Percentiles rank a stretch among this genome's conserved stretches.
Conservation (phyloP, 2,113 vertebrate species). For the Callopanchax toddi region DNA sequence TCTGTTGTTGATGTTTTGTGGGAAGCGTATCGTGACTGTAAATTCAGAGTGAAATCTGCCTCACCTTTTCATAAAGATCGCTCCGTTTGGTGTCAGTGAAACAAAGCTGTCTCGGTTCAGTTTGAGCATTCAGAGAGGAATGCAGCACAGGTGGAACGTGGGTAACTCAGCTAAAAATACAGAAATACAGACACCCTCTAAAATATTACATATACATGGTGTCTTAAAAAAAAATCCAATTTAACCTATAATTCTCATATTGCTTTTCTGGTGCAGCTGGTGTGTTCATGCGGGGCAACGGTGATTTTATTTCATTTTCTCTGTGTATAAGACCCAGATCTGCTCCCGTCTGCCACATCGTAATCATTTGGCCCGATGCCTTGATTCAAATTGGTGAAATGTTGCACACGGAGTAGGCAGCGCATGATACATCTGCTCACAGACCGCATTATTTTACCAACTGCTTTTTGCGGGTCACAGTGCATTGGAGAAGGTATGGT, state of each 20-base stretch:
- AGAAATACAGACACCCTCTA: too few relatives aligned
- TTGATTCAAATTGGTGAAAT: conserved; percentile 65
- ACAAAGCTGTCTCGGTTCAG: conserved; percentile 6
- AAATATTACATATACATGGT: conserved; percentile 48
- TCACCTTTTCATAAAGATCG: conserved; percentile 11
- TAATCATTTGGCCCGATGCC: conserved; percentile 68
- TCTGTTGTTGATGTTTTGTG: conserved; percentile 10
- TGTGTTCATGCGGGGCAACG: conserved; percentile 18
- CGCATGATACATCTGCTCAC: conserved; percentile 64
- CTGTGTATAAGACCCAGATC: conserved; percentile 22
- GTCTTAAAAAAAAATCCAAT: conserved; percentile 39
- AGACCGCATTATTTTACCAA: conserved; percentile 62
- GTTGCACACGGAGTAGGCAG: conserved; percentile 39
- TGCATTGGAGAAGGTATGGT: conserved; percentile 43
- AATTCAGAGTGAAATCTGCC: conserved; percentile 25
- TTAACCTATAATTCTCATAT: conserved; percentile 44
- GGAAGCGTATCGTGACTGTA: conserved; percentile 1
- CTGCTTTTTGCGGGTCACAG: conserved; percentile 62
- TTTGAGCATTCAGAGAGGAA: conserved; percentile 43
- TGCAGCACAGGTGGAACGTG: conserved; percentile 38
- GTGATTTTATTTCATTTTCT: conserved; percentile 48
- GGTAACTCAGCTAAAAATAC: conserved; percentile 47
- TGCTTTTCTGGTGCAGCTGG: conserved; percentile 45
- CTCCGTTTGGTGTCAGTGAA: conserved; percentile 33
- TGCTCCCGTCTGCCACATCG: conserved; percentile 53